A percentile compares a stretch with the other conserved stretches of the same genome.
Conservation (phyloP, 2,797 vertebrate species). For the Anabas testudineus region DNA sequence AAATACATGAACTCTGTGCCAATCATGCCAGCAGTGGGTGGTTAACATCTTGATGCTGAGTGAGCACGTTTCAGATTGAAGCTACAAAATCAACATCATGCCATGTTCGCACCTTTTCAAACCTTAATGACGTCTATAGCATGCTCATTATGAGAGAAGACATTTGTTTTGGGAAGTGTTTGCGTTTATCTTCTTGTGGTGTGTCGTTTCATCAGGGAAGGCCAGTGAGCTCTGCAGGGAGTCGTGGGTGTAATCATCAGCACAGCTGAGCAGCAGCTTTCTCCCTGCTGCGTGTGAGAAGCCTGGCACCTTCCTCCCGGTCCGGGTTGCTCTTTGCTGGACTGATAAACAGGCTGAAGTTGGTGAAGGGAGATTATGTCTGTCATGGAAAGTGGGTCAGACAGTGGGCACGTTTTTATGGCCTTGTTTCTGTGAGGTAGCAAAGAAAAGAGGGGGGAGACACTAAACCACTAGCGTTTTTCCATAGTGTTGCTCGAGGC, state of each 20-base stretch:
- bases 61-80: conserved; percentile 21
- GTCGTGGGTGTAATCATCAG: conserved; percentile 48
- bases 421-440: conserved; percentile 73
- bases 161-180: conserved; percentile 31
- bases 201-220: conserved; percentile 30
- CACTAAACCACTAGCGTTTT: conserved; percentile 69
- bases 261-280: conserved; percentile 56
- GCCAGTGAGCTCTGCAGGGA: conserved; percentile 30
- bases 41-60: conserved; percentile 7
- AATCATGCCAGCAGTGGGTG: conserved; percentile 1
- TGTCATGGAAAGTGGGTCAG: conserved; percentile 84
- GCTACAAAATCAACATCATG: conserved; percentile 19
- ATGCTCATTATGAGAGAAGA: neutral
- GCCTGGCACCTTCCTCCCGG: conserved; percentile 55
- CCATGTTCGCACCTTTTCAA: conserved; percentile 14
- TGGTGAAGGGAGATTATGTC: conserved; percentile 74
- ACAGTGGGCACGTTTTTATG: conserved; percentile 75
- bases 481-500: conserved; percentile 64
- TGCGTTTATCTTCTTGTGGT: conserved; percentile 18
- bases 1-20: conserved; percentile 3
- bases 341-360: conserved; percentile 72
- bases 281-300: conserved; percentile 50
- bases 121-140: conserved; percentile 8
- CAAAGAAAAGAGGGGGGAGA: conserved; percentile 41
- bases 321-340: conserved; percentile 47